Percentiles rank a stretch among this genome's conserved stretches.
Evolutionary conservation across 1,140 invertebrate species (phyloP).

Genomic region (Physella acuta): DNA sequence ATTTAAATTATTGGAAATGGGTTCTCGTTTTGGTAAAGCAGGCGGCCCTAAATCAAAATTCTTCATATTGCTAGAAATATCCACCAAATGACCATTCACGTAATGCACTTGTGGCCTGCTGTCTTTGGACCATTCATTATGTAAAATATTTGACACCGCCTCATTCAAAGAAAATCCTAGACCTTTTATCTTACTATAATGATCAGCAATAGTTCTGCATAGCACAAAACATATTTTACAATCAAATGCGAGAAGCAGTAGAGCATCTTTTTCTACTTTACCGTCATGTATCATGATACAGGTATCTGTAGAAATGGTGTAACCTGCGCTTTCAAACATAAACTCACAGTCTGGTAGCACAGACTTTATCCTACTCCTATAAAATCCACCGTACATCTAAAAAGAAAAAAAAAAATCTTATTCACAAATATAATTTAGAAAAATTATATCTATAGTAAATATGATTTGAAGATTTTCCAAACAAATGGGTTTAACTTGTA

Average conservation of each 20-base stretch:
- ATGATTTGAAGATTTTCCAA: no score
- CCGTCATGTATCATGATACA: not conserved
- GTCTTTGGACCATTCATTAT: not conserved
- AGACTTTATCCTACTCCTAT: slow-evolving; percentile 25
- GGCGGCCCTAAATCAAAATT: not conserved
- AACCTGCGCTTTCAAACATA: slow-evolving; percentile 26
- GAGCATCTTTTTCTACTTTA: not conserved
- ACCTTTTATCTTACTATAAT: slow-evolving; percentile 25
- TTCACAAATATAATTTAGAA: no score
- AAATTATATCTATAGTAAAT: no score
- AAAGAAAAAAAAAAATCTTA: not conserved
- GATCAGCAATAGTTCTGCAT: slow-evolving; percentile 20
- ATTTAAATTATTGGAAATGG: slow-evolving; percentile 1
- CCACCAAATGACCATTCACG: not conserved
- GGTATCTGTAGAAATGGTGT: slow-evolving; percentile 1
- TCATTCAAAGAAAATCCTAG: not conserved
- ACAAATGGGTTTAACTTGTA: no score
- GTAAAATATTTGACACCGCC: slow-evolving; percentile 5
- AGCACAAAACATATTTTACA: slow-evolving; percentile 16
- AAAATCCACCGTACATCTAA: slow-evolving; percentile 32
- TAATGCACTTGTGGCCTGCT: not conserved
- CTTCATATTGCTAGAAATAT: not conserved
- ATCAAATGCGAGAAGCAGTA: slow-evolving; percentile 27
- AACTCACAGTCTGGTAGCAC: slow-evolving; percentile 20
- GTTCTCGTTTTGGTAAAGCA: slow-evolving; percentile 16